Conservation (phyloP, 2,797 vertebrate genomes). For the Phoeniculus purpureus region DNA sequence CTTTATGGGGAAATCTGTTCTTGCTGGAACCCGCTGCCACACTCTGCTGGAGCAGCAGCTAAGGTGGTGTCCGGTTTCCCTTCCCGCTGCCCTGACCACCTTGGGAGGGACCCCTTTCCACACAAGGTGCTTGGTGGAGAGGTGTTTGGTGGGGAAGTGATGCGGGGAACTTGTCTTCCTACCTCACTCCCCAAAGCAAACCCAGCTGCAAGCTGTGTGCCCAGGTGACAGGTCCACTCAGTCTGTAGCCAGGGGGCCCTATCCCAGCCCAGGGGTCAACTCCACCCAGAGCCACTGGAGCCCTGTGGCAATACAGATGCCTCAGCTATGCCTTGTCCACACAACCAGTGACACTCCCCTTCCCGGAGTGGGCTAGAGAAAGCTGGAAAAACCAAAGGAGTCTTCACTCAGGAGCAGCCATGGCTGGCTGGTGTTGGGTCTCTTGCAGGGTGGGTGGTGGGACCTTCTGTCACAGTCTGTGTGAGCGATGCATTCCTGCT, state of each 20-base stretch:
- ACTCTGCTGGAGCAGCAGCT: not conserved
- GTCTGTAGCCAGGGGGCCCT: not conserved
- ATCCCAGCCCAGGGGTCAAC: not conserved
- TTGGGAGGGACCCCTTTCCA: not conserved
- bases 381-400: not conserved
- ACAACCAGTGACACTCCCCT: not conserved
- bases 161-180: not conserved
- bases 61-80: not conserved
- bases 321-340: not conserved
- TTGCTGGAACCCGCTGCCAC: not conserved
- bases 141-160: fast-evolving
- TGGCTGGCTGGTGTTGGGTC: not conserved
- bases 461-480: not conserved
- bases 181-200: not conserved
- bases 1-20: not conserved
- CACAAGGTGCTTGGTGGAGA: not conserved
- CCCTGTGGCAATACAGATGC: fast-evolving
- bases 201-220: not conserved
- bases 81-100: not conserved
- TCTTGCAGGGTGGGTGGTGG: fast-evolving
- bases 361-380: not conserved
- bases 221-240: fast-evolving
- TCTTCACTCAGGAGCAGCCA: not conserved
- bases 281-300: not conserved
- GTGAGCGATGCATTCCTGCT: not conserved